Base-by-base conservation (phyloP, 2,113 vertebrate species). In the Myrmophylax atrothorax region DNA sequence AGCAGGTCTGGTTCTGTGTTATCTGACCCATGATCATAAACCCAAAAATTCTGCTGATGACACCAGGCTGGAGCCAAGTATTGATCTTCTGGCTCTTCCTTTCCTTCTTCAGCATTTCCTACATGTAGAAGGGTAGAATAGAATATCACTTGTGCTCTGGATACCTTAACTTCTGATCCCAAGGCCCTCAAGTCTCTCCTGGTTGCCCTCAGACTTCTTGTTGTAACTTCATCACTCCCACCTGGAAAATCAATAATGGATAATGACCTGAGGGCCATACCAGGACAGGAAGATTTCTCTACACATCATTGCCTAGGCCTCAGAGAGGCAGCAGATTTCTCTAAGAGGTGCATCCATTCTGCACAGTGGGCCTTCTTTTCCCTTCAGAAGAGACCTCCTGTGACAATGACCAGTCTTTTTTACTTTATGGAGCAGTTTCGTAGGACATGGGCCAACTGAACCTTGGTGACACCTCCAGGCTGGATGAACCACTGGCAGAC, bases 101-200 rank as follows among this genome's bases (percentile, higher is more conserved):
- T 50, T 50, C 49, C 14, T 50, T 50, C 49, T 50, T 50, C 49
- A 50, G 49, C 49, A 50, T 50, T 50, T 8, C 49, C 49, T 50
- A 14, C 49, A 50, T 50, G 14, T 50, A 25, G 49, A 26, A 15
- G 49, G 25, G 26, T 50, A 26, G 24, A 14, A 26, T n/a, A 49
- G 26, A 35, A 40, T 13, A 24, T 13, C 13, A 9, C 35, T 40
- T 0, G 0, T 56, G 24, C 16, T 56, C 35, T 46, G 25, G n/a
- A 47, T 47, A 40, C 15, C 24, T 79, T 70, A 40, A 20, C 24
- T 14, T 70, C n/a, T 15, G 11, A 49, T 49, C 29, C 47, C 20
- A 20, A 47, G 24, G 24, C 10, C 18, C 29, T 70, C 24, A 25
- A 49, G 28, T 62, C 23, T 78, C 28, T 55, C 18, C 18, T 63